Base-by-base conservation (phyloP, 2,888 invertebrate species). In the Eristalis pertinax region DNA sequence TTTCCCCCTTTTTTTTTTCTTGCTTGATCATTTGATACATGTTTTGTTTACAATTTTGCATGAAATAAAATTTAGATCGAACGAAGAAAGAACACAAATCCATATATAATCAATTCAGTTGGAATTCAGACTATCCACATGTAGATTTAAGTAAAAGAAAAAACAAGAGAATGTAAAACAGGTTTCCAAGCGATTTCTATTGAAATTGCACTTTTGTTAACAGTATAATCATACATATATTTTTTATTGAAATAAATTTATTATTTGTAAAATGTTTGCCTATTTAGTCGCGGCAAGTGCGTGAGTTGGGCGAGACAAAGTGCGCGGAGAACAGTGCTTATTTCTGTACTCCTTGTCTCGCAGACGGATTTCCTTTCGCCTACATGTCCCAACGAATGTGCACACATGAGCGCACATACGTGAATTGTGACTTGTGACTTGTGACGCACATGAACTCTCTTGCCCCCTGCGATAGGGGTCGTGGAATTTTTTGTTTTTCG, bases 181-280 rank as follows among this genome's bases (percentile, higher is more conserved):
- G 72, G 64, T 50, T 77, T 73, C 24, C 26, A 56, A 32, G 70
- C 26, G 19, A 41, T 75, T 79, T 69, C 72, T 84, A 72, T 80
- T 60, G 72, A 80, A 84, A 68, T 76, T 41, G 41, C 32, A 58
- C 19, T 68, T 73, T 81, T 85, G 73, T 85, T 74, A 81, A 65
- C 58, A 63, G 72, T 68, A 68, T 74, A 35, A 62, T 35, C 50
- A 22, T 29, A 77, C 50, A 22, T 29, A 77, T 63, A 64, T 75
- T 68, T 68, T 63, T 81, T 74, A 68, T 19, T 69, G 56, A 60
- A 73, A 32, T 29, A 41, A 73, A 73, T 73, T 50, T 50, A 50
- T 50, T 50, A 19, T 50, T 50, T 50, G 19, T 50, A 19, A 50
- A 19, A 19, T 50, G 19, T n/a, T n/a, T 43, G 15, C 10, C 7